Evolutionary conservation across 2,797 vertebrate species (phyloP).

Genomic region (Eulemur albifrons): DNA sequence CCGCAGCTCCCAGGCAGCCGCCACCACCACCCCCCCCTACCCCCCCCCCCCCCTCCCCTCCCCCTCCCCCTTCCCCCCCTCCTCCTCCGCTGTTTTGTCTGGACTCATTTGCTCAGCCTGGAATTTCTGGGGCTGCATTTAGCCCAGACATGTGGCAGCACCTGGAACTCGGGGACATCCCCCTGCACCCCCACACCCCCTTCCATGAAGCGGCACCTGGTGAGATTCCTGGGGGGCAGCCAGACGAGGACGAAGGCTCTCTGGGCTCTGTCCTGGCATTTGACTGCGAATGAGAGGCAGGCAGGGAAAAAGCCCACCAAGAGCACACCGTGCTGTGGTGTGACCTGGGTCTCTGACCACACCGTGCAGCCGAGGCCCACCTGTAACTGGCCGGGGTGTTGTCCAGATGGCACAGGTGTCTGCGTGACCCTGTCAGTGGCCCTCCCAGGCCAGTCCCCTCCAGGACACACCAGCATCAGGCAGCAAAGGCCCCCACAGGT

Average conservation of each 20-base stretch:
- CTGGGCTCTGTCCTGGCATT: not conserved
- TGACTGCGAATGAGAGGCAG: not conserved
- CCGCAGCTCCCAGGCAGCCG: too few relatives aligned
- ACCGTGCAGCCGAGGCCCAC: not conserved
- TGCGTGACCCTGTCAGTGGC: too few relatives aligned
- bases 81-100: not conserved
- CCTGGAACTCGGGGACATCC: not conserved
- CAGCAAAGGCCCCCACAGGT: accelerated
- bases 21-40: not conserved
- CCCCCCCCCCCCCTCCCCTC: not conserved
- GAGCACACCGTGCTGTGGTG: not conserved
- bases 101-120: not conserved
- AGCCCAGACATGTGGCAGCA: not conserved
- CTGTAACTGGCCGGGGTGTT: not conserved
- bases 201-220: not conserved
- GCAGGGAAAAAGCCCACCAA: not conserved
- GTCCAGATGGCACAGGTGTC: not conserved
- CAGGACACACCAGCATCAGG: not conserved
- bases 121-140: not conserved
- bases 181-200: not conserved
- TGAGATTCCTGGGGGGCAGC: not conserved
- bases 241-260: not conserved
- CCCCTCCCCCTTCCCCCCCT: too few relatives aligned
- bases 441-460: accelerated
- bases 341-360: not conserved